phyloP scores from a whole-genome alignment of 2,113 vertebrate genomes.

The Scomber scombrus region DNA sequence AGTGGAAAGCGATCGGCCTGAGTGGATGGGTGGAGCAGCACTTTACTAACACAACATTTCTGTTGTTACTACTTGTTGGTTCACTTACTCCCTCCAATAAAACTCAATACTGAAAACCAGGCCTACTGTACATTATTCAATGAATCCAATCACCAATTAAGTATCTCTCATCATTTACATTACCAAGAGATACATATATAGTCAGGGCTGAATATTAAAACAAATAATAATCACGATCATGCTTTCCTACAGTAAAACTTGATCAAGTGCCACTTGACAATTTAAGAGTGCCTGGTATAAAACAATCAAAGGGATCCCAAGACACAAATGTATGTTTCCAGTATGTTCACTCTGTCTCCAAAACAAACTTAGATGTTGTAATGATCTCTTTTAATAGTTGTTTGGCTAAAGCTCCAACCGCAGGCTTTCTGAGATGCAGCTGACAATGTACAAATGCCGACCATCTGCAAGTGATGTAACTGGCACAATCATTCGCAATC shows the following conservation, averaged over 20 bases:
- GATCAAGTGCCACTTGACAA: background rate
- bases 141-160: constrained; percentile 14
- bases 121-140: background rate
- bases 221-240: constrained; percentile 61
- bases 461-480: too few species aligned
- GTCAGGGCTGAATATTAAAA: constrained; percentile 41
- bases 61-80: background rate
- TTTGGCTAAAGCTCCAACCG: too few species aligned
- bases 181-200: background rate
- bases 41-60: constrained; percentile 36
- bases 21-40: constrained; percentile 80
- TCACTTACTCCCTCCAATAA: background rate
- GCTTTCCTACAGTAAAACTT: constrained; percentile 5
- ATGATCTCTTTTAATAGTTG: too few species aligned
- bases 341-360: background rate
- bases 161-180: background rate
- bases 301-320: background rate
- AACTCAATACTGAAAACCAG: constrained; percentile 23
- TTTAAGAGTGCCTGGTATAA: background rate
- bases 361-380: background rate
- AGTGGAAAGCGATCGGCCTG: constrained; percentile 45
- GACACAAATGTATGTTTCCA: constrained; percentile 1
- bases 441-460: too few species aligned
- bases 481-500: background rate
- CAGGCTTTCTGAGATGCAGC: background rate